Base-by-base conservation (phyloP, 2,888 invertebrate genomes). In the Orchestes rusci region DNA sequence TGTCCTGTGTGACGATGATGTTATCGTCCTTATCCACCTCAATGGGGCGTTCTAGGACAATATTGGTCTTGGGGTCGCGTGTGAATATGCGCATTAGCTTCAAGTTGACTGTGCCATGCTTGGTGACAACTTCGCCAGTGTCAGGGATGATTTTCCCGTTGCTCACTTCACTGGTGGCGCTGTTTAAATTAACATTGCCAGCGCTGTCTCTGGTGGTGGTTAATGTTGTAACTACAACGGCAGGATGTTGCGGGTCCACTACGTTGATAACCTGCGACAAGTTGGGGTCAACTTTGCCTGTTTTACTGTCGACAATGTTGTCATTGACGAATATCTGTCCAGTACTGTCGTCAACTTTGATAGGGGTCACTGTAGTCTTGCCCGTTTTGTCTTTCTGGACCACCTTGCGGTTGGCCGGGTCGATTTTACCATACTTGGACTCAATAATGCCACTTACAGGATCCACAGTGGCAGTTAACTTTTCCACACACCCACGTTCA, bases 341-440 rank as follows among this genome's bases (percentile, higher is more conserved):
- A 3, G 67, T 64, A 23, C 60, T 63, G 39, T 67, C 60, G 50
- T 70, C 69, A n/a, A 69, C 56, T 52, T 63, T 58, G 41, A 70
- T 65, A 1, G 66, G 62, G 33, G 64, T 64, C 16, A 68, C 59
- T 13, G 60, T 56, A 3, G 62, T 50, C 57, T 68, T 70, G 4
- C 69, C 69, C 12, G 62, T 57, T 52, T 65, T 66, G 44, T 70
- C 69, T 47, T 65, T 66, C 42, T 65, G 63, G 3, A 68, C 63
- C 30, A 66, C 57, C 50, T 74, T 74, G 12, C 76, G 75, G 54
- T 80, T 82, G 23, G 79, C 77, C 13, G 81, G 80, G 63, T 83
- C 82, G 29, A 83, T 81, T 53, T 81, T 79, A 34, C 82, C 82
- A 50, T 81, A 80, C 67, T 82, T 83, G 0, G 81, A 80, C 61